phyloP scores from a whole-genome alignment of 1,140 invertebrate genomes.

The Drosophila sulfurigaster region DNA sequence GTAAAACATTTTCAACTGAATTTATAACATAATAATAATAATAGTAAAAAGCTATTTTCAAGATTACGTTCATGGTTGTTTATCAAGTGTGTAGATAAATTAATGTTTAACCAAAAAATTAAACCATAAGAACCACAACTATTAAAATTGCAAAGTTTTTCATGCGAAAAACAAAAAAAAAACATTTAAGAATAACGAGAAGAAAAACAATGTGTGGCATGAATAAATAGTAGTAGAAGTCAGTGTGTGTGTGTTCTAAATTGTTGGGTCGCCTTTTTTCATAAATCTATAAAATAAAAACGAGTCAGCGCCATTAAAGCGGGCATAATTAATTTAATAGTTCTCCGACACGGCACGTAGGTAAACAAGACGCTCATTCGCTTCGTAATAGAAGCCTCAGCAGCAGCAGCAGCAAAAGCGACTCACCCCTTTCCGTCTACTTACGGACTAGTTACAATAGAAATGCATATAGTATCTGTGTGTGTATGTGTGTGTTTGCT shows the following conservation, averaged over 20 bases:
- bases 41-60: slow-evolving; percentile 31
- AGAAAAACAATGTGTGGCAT: slow-evolving; percentile 24
- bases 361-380: slow-evolving; percentile 16
- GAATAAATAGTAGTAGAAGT: neutral
- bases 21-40: slow-evolving; percentile 41
- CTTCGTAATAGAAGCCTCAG: neutral
- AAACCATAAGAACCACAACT: slow-evolving; percentile 2
- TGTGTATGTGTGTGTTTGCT: slow-evolving; percentile 5
- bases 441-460: slow-evolving; percentile 8
- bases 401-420: neutral
- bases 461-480: slow-evolving; percentile 10
- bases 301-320: slow-evolving; percentile 55
- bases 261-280: slow-evolving; percentile 35
- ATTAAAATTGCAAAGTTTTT: slow-evolving; percentile 43
- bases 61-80: slow-evolving; percentile 25
- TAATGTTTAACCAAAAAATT: slow-evolving; percentile 8
- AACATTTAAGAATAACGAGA: slow-evolving; percentile 42
- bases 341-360: slow-evolving; percentile 58
- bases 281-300: slow-evolving; percentile 63
- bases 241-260: slow-evolving; percentile 26
- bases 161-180: slow-evolving; percentile 29
- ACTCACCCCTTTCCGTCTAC: neutral
- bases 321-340: slow-evolving; percentile 73
- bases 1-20: slow-evolving; percentile 24
- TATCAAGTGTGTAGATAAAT: slow-evolving; percentile 23